phyloP scores from a whole-genome alignment of 2,797 vertebrate species.

The Yasuhikotakia modesta region DNA sequence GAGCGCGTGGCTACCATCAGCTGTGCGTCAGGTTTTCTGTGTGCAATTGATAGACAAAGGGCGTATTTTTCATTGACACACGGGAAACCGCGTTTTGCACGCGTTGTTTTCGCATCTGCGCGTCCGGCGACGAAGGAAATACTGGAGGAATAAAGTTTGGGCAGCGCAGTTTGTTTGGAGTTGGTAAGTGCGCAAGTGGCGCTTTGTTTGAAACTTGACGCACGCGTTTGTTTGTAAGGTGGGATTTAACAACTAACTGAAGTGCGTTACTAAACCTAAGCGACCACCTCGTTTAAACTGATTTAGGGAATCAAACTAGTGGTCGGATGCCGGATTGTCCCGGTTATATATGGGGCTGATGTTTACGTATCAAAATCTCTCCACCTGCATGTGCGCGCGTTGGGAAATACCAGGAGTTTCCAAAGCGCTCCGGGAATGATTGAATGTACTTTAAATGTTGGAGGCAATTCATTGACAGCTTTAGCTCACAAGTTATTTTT shows the following conservation, averaged over 20 bases:
- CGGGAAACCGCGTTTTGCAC: constrained; percentile 59
- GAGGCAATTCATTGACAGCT: no score
- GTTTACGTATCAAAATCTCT: not conserved
- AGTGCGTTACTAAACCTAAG: no score
- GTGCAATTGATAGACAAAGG: constrained; percentile 15
- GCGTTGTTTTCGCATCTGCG: constrained; percentile 62
- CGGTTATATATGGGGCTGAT: not conserved
- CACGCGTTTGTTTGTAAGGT: not conserved
- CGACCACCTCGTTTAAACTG: not conserved
- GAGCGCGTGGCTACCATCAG: constrained; percentile 43
- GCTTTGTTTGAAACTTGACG: constrained; percentile 38
- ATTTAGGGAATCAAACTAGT: not conserved
- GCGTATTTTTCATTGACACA: constrained; percentile 30
- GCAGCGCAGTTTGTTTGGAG: constrained; percentile 63
- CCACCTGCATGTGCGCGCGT: no score
- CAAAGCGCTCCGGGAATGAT: no score
- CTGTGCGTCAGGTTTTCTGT: constrained; percentile 23
- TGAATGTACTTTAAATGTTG: no score
- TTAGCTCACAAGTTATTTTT: not conserved
- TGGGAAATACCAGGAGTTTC: no score
- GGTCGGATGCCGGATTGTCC: not conserved
- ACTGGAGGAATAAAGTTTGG: constrained; percentile 67
- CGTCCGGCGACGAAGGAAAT: constrained; percentile 60
- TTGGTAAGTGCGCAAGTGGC: constrained; percentile 70
- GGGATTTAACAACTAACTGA: not conserved